These are phyloP conservation scores for Prinia subflava DNA, from an alignment of 2,113 vertebrate genomes.

Conservation along the genomic window DNA sequence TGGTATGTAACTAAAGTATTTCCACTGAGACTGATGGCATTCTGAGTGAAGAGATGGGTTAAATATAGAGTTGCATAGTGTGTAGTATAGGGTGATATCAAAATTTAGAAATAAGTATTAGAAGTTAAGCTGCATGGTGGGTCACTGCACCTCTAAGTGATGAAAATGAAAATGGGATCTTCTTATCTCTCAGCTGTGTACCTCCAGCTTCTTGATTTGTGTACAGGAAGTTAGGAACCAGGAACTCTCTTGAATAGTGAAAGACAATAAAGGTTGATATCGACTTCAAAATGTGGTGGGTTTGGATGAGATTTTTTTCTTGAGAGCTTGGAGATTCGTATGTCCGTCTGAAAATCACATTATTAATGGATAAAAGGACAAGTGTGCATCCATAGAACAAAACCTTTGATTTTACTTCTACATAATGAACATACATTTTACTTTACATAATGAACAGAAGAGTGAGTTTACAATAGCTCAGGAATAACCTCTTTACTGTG, in stretches of 20 bases:
- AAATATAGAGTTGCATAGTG: conserved; percentile 6
- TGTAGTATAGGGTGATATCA: background rate
- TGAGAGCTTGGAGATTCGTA: background rate
- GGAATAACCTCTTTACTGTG: background rate
- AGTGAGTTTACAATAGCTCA: background rate
- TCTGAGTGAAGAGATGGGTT: conserved; percentile 13
- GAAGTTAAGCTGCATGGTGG: background rate
- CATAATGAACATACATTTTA: background rate
- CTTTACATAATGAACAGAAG: background rate
- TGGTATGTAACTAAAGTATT: background rate
- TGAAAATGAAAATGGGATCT: background rate
- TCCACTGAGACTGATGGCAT: background rate
- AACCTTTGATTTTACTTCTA: background rate
- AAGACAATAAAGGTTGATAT: background rate
- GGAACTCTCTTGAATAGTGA: background rate
- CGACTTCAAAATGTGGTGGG: background rate
- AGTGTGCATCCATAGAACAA: background rate
- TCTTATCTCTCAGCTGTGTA: background rate
- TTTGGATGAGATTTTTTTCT: background rate
- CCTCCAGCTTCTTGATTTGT: background rate
- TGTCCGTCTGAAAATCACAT: background rate
- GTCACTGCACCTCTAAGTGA: background rate
- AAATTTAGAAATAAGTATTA: background rate
- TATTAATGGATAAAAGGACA: background rate
- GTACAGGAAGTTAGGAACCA: background rate